These are phyloP conservation scores for Cotesia glomerata DNA, from an alignment of 1,140 invertebrate genomes.

Conservation along the genomic window DNA sequence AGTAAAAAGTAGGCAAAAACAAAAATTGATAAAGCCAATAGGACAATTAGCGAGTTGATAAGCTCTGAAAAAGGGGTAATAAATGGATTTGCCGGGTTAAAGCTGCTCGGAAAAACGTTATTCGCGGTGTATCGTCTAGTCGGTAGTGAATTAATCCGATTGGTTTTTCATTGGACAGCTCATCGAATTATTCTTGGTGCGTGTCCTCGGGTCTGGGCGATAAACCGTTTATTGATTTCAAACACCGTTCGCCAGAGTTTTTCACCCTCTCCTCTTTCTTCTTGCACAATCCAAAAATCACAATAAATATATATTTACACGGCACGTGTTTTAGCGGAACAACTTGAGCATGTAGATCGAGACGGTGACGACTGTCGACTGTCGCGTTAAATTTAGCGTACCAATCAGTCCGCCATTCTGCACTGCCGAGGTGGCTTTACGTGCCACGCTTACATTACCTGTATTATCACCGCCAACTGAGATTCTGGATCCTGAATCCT, in stretches of 20 bases:
- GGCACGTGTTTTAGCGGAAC: constrained; percentile 8
- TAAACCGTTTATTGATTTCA: neutral
- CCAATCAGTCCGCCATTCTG: constrained; percentile 49
- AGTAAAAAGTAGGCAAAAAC: neutral
- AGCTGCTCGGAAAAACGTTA: neutral
- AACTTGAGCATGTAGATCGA: neutral
- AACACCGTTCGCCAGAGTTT: neutral
- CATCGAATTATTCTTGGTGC: neutral
- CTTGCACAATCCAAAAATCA: neutral
- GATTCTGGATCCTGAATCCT: neutral
- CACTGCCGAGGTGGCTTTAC: constrained; percentile 42
- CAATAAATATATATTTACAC: neutral
- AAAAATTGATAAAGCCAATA: neutral
- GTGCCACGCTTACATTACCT: constrained; percentile 43
- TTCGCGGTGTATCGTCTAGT: constrained; percentile 1
- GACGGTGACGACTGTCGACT: neutral
- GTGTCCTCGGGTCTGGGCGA: too few species aligned
- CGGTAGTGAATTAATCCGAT: constrained; percentile 1
- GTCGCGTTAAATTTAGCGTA: constrained; percentile 41
- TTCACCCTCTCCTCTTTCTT: too few species aligned
- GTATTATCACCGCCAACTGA: constrained; percentile 36
- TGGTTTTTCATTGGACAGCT: neutral
- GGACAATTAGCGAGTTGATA: neutral
- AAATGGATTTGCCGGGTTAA: neutral
- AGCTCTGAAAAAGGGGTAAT: neutral